Evolutionary conservation across 2,888 invertebrate genomes (phyloP).

Genomic region (Drosophila histrio): DNA sequence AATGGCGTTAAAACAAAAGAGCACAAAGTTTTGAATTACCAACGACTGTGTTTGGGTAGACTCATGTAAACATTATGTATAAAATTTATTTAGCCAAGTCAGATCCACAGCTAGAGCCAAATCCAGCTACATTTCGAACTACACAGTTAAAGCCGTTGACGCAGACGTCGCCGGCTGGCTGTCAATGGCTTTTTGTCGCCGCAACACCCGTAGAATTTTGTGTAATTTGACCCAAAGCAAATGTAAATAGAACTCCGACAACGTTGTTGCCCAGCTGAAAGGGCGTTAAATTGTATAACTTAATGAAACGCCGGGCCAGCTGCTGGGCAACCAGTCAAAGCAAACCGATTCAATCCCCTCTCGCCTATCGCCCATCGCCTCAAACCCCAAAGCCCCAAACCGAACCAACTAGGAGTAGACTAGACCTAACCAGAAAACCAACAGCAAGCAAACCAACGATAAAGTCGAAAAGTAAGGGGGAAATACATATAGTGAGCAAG

Average conservation of each 20-base stretch:
- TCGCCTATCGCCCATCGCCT: not conserved
- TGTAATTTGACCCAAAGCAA: constrained; percentile 84
- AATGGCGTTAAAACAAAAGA: constrained; percentile 59
- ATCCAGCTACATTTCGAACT: constrained; percentile 3
- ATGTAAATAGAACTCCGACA: constrained; percentile 82
- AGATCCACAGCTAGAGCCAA: constrained; percentile 3
- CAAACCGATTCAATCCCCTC: constrained; percentile 50
- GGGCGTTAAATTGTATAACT: constrained; percentile 81
- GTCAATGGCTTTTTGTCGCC: constrained; percentile 76
- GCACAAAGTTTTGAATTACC: constrained; percentile 67
- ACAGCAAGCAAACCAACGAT: constrained; percentile 65
- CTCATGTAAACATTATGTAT: constrained; percentile 70
- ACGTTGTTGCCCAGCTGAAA: constrained; percentile 56
- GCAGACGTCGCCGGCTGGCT: constrained; percentile 57
- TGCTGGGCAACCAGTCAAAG: constrained; percentile 63
- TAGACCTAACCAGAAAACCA: constrained; percentile 76
- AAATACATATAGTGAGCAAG: constrained; percentile 13
- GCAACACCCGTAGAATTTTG: constrained; percentile 80
- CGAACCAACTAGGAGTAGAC: constrained; percentile 44
- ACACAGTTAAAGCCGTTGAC: constrained; percentile 6
- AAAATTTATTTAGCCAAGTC: constrained; percentile 66
- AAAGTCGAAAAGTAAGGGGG: constrained; percentile 74
- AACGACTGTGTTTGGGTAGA: constrained; percentile 34
- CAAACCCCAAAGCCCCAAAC: constrained; percentile 19
- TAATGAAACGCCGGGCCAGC: constrained; percentile 78